phyloP scores from a whole-genome alignment of 2,797 vertebrate genomes.

The Agapornis canus region DNA sequence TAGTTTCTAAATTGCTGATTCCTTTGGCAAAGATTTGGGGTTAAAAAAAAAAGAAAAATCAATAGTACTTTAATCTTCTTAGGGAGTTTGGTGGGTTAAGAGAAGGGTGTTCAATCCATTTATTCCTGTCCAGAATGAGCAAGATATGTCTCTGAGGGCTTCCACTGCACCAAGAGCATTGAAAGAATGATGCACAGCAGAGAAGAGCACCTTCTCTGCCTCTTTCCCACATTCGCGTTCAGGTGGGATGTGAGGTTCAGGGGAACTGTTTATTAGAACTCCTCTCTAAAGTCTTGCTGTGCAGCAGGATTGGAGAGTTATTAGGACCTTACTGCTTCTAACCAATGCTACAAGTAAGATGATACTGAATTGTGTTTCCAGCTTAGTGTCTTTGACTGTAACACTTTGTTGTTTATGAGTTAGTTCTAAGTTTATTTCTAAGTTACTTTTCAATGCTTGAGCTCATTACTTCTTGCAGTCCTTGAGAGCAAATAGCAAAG shows the following conservation, averaged over 20 bases:
- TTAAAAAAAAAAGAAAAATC: neutral
- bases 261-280: neutral
- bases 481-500: neutral
- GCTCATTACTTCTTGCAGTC: neutral
- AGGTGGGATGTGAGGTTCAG: neutral
- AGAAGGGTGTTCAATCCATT: neutral
- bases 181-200: neutral
- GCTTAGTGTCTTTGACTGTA: neutral
- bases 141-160: neutral
- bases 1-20: constrained; percentile 3
- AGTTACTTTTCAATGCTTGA: neutral
- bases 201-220: neutral
- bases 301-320: neutral
- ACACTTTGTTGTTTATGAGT: neutral
- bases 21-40: neutral
- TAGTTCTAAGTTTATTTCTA: neutral
- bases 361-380: neutral
- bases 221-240: neutral
- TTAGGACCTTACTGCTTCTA: neutral
- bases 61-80: neutral
- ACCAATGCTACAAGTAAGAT: neutral
- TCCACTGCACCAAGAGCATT: neutral
- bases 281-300: neutral
- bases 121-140: neutral
- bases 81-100: neutral